These are phyloP conservation scores for Melieria crassipennis DNA, from an alignment of 2,888 invertebrate genomes.

Conservation along the genomic window DNA sequence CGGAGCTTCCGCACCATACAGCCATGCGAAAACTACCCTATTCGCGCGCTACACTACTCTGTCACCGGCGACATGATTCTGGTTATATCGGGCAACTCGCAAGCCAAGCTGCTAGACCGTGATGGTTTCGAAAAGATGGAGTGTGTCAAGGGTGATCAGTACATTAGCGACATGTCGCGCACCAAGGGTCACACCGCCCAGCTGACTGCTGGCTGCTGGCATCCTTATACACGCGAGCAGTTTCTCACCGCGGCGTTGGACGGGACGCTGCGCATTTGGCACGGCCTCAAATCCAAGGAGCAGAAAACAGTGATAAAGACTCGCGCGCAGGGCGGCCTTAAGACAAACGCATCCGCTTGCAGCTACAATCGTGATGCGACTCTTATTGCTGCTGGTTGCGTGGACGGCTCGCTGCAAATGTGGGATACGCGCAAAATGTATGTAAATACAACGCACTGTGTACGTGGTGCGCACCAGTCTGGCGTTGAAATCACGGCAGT, in stretches of 20 bases:
- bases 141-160: conserved; percentile 95
- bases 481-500: conserved; percentile 86
- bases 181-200: conserved; percentile 96
- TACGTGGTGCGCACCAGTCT: conserved; percentile 82
- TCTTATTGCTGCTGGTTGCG: conserved; percentile 89
- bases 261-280: conserved; percentile 93
- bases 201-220: conserved; percentile 91
- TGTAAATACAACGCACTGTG: conserved; percentile 84
- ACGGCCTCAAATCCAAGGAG: conserved; percentile 79
- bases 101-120: conserved; percentile 92
- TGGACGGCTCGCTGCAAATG: conserved; percentile 87
- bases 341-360: conserved; percentile 86
- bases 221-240: conserved; percentile 89
- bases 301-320: conserved; percentile 89
- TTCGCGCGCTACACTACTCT: conserved; percentile 86
- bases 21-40: conserved; percentile 96
- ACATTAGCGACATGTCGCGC: conserved; percentile 91
- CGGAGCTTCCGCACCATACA: conserved; percentile 91
- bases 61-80: conserved; percentile 93
- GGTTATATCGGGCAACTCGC: conserved; percentile 90
- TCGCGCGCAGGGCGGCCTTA: conserved; percentile 84
- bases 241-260: conserved; percentile 96
- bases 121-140: conserved; percentile 94
- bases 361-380: conserved; percentile 86
- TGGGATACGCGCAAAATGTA: conserved; percentile 95